A percentile compares a stretch with the other conserved stretches of the same genome.
phyloP scores from a whole-genome alignment of 2,888 invertebrate genomes.

The Cephus pulcher region DNA sequence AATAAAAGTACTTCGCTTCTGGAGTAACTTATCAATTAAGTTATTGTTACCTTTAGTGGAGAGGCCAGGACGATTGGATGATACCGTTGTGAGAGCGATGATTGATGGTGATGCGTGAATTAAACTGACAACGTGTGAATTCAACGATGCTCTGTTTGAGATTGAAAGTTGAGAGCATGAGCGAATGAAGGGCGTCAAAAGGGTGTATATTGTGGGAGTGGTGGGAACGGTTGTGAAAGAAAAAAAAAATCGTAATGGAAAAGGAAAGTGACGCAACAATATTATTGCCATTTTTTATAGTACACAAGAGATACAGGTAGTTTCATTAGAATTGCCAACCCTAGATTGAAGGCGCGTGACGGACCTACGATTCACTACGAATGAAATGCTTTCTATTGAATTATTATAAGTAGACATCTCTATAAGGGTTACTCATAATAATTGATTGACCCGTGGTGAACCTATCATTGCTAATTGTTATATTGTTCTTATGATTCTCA shows the following conservation, averaged over 20 bases:
- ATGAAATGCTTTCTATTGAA: constrained; percentile 2
- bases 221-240: background rate
- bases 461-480: constrained; percentile 8
- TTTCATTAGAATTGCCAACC: constrained; percentile 27
- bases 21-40: background rate
- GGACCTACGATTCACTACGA: background rate
- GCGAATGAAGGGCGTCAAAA: background rate
- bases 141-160: background rate
- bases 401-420: constrained; percentile 7
- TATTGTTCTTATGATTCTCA: constrained; percentile 7
- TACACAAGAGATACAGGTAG: constrained; percentile 22
- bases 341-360: constrained; percentile 27
- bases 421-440: background rate
- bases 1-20: background rate
- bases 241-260: background rate
- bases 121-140: background rate
- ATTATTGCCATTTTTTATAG: constrained; percentile 26
- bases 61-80: background rate
- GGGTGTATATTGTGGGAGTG: background rate
- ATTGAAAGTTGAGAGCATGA: background rate
- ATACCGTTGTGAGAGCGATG: background rate
- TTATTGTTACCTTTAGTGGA: background rate
- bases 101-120: background rate
- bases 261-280: constrained; percentile 15
- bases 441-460: constrained; percentile 6